Evolutionary conservation across 2,888 invertebrate species (phyloP).

Genomic region (Aphelenchoides bicaudatus): DNA sequence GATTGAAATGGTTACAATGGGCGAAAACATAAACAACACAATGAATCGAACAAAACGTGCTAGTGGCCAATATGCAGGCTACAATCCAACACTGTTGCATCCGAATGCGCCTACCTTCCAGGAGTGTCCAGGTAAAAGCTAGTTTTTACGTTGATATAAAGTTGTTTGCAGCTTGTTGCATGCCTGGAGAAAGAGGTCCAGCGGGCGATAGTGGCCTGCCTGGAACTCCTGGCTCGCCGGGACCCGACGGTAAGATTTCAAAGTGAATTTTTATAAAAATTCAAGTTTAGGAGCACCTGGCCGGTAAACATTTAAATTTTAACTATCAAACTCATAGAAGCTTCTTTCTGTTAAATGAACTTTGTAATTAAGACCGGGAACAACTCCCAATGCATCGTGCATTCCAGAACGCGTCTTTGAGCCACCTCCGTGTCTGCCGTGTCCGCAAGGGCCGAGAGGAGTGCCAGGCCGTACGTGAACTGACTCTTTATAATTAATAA

Average conservation of each 20-base stretch:
- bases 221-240: slow-evolving; percentile 48
- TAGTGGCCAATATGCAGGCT: slow-evolving; percentile 39
- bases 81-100: slow-evolving; percentile 52
- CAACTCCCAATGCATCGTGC: slow-evolving; percentile 60
- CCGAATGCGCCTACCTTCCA: slow-evolving; percentile 57
- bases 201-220: slow-evolving; percentile 49
- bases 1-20: slow-evolving; percentile 50
- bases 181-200: slow-evolving; percentile 55
- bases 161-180: slow-evolving; percentile 52
- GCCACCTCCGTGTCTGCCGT: slow-evolving; percentile 61
- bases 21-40: slow-evolving; percentile 28
- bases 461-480: slow-evolving; percentile 29
- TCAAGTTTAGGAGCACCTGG: too few species aligned
- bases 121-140: slow-evolving; percentile 55
- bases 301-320: too few species aligned
- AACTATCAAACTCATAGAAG: too few species aligned
- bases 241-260: slow-evolving; percentile 58
- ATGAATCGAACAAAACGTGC: slow-evolving; percentile 34
- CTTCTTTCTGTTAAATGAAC: too few species aligned
- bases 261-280: not conserved
- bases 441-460: slow-evolving; percentile 55
- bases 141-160: not conserved
- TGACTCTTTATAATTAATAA: not conserved
- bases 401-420: slow-evolving; percentile 60
- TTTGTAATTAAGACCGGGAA: slow-evolving; percentile 52